Conservation (phyloP, 2,797 vertebrate species). For the Fringilla coelebs region DNA sequence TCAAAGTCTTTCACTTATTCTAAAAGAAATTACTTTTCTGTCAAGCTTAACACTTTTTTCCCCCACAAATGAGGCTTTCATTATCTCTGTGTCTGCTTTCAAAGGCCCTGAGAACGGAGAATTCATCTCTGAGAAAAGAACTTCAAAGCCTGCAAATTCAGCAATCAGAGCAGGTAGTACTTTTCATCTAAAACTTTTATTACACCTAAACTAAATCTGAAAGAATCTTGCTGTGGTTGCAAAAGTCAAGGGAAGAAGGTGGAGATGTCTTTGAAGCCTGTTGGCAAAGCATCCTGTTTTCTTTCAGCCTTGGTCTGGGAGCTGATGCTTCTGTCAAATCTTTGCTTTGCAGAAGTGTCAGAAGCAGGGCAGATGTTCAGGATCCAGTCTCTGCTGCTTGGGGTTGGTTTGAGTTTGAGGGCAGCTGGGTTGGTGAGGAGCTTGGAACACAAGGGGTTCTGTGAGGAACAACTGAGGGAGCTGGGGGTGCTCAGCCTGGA, state of each 20-base stretch:
- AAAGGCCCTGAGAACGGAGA: constrained; percentile 83
- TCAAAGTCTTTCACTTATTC: constrained; percentile 22
- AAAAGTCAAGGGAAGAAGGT: constrained; percentile 33
- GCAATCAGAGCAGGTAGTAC: constrained; percentile 82
- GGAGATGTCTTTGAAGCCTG: constrained; percentile 39
- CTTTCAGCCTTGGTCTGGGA: background rate
- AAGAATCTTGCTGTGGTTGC: constrained; percentile 53
- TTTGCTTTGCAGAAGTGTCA: background rate
- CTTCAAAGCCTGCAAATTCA: constrained; percentile 81
- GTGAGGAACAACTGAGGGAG: background rate
- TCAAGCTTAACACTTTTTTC: constrained; percentile 21
- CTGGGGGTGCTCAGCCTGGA: background rate
- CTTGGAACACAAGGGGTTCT: background rate
- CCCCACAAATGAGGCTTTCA: constrained; percentile 39
- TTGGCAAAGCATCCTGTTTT: constrained; percentile 38
- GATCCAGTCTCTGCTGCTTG: background rate
- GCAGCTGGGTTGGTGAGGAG: background rate
- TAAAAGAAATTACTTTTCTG: background rate
- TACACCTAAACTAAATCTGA: constrained; percentile 44
- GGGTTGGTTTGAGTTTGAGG: background rate
- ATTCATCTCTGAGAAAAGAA: constrained; percentile 80
- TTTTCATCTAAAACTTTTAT: constrained; percentile 60
- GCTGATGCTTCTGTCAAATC: background rate
- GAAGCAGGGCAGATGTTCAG: background rate
- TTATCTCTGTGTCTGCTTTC: constrained; percentile 60